A percentile compares a stretch with the other conserved stretches of the same genome.
phyloP scores from a whole-genome alignment of 2,113 vertebrate species.

The Dunckerocampus dactyliophorus region DNA sequence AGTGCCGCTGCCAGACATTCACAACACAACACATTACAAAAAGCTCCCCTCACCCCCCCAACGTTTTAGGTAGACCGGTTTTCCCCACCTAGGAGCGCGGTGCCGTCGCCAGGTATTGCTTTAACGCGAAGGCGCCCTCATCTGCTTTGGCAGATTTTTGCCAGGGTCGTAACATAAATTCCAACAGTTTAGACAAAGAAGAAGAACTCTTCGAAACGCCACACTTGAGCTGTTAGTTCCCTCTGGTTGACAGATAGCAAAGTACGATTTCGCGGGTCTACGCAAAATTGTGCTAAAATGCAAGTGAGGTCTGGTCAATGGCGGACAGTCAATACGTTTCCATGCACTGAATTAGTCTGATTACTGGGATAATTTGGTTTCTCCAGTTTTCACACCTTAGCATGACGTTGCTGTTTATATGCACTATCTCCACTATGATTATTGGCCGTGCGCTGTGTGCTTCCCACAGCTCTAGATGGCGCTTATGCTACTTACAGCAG shows the following conservation, averaged over 20 bases:
- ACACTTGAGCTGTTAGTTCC: neutral
- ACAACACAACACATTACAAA: conserved; percentile 11
- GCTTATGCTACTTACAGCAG: no score
- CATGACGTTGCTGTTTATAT: no score
- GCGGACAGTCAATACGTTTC: no score
- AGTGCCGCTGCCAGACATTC: conserved; percentile 44
- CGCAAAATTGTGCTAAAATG: neutral
- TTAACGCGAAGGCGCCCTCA: neutral
- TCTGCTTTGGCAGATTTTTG: neutral
- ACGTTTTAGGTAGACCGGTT: conserved; percentile 33
- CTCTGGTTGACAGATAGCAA: neutral
- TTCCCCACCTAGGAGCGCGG: neutral
- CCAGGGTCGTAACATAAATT: neutral
- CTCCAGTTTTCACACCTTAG: no score
- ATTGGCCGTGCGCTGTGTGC: no score
- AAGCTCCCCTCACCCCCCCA: conserved; percentile 33
- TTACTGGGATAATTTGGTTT: no score
- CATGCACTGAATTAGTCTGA: no score
- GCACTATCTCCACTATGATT: no score
- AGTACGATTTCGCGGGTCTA: neutral
- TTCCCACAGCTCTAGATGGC: no score
- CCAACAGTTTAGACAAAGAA: neutral
- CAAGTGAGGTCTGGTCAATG: neutral
- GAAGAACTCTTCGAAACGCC: neutral
- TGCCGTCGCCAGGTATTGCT: neutral